Conservation (phyloP, 2,113 vertebrate species). For the Muntiacus muntjak region DNA sequence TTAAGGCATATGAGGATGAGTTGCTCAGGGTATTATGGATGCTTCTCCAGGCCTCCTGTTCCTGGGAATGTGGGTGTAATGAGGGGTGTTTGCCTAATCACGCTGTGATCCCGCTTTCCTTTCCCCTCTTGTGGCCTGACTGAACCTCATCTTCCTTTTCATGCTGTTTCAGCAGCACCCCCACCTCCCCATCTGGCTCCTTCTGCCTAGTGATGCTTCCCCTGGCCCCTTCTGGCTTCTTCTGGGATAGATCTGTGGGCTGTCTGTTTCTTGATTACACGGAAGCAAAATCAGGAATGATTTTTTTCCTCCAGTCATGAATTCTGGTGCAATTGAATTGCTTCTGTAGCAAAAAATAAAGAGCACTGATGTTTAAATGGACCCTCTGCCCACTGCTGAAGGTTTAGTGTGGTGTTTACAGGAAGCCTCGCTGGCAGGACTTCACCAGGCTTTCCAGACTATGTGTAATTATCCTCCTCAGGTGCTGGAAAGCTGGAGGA, state of each 20-base stretch:
- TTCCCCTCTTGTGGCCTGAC: neutral
- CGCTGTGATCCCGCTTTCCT: neutral
- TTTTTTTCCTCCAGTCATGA: conserved; percentile 35
- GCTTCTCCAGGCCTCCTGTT: neutral
- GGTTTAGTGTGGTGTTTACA: neutral
- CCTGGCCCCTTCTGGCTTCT: neutral
- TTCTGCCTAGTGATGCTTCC: conserved; percentile 9
- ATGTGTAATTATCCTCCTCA: neutral
- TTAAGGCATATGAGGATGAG: neutral
- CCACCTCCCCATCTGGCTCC: neutral
- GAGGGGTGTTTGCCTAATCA: neutral
- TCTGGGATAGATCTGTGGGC: neutral
- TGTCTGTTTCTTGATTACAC: conserved; percentile 32
- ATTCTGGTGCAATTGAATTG: conserved; percentile 26
- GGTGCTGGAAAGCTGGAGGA: neutral
- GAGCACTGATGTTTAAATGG: neutral
- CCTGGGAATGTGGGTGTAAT: neutral
- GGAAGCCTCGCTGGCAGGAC: neutral
- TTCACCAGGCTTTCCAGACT: neutral
- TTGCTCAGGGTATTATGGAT: neutral
- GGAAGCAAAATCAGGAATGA: neutral
- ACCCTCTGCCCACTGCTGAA: neutral
- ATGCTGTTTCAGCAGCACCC: neutral
- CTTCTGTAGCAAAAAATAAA: conserved; percentile 48
- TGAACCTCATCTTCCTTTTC: neutral